These are phyloP conservation scores for Rhea americana DNA, from an alignment of 2,113 vertebrate species.

Conservation along the genomic window DNA sequence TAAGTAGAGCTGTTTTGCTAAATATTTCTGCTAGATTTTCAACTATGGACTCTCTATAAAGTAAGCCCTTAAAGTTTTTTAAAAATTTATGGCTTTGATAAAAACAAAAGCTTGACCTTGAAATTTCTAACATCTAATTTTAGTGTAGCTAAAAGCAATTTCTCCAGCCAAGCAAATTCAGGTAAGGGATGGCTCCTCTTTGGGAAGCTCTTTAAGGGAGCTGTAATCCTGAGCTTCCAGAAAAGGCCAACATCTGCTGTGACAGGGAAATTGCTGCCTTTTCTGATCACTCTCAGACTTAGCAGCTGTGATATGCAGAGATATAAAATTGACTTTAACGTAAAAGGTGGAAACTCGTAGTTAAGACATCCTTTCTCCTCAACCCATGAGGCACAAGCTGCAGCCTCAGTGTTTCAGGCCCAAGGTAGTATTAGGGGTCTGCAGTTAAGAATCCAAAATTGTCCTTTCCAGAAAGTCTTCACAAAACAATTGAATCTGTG, in stretches of 20 bases:
- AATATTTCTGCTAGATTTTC: not conserved
- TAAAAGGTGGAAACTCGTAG: not conserved
- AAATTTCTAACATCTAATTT: slow-evolving; percentile 14
- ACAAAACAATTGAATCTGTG: not conserved
- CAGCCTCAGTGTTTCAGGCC: not conserved
- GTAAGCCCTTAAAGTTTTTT: not conserved
- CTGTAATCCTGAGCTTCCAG: not conserved
- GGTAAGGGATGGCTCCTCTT: not conserved
- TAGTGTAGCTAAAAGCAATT: slow-evolving; percentile 31
- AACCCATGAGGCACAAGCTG: not conserved
- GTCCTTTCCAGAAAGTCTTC: not conserved
- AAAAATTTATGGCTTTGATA: slow-evolving; percentile 3
- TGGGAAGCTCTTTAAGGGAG: not conserved
- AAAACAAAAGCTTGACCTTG: slow-evolving; percentile 49
- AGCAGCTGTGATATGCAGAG: not conserved
- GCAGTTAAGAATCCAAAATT: not conserved
- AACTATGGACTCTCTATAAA: not conserved
- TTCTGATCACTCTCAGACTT: not conserved
- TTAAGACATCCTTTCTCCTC: not conserved
- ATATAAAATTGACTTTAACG: not conserved
- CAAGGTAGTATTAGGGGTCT: not conserved
- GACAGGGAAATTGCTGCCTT: not conserved
- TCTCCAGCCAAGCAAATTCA: not conserved
- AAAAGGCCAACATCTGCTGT: not conserved
- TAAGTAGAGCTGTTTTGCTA: not conserved